A percentile compares a stretch with the other conserved stretches of the same genome.
These are phyloP conservation scores for Phataginus tetradactyla DNA, from an alignment of 2,797 vertebrate genomes.

Conservation along the genomic window DNA sequence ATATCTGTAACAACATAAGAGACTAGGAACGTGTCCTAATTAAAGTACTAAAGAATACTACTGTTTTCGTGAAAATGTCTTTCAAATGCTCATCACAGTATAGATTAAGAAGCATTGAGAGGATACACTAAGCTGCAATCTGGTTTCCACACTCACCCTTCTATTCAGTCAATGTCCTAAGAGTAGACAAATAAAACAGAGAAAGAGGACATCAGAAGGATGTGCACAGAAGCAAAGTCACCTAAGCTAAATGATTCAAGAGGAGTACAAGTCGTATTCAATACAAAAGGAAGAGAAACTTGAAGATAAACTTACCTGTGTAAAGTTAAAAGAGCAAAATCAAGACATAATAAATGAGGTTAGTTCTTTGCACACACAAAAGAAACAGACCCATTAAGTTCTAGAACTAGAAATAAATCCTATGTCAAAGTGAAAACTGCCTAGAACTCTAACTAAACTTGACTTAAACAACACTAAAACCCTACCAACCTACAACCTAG, in stretches of 20 bases:
- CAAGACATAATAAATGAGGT: neutral
- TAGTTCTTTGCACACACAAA: neutral
- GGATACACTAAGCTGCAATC: neutral
- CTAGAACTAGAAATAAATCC: neutral
- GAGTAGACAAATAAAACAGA: neutral
- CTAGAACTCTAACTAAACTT: neutral
- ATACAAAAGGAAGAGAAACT: neutral
- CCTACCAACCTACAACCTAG: neutral
- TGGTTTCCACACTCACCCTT: neutral
- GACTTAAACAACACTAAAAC: neutral
- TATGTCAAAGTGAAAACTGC: neutral
- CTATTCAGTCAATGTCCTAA: neutral
- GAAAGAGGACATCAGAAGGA: neutral
- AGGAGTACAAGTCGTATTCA: neutral
- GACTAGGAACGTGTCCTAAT: neutral
- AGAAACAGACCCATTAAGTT: neutral
- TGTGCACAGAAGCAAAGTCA: neutral
- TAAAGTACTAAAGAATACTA: neutral
- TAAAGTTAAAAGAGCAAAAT: constrained; percentile 30
- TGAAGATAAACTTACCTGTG: neutral
- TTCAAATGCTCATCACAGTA: neutral
- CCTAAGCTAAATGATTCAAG: neutral
- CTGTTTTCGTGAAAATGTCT: neutral
- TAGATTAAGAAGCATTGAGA: neutral
- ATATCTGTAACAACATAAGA: neutral